Base-by-base conservation (phyloP, 2,888 invertebrate species). In the Scrobipalpa atriplicella region DNA sequence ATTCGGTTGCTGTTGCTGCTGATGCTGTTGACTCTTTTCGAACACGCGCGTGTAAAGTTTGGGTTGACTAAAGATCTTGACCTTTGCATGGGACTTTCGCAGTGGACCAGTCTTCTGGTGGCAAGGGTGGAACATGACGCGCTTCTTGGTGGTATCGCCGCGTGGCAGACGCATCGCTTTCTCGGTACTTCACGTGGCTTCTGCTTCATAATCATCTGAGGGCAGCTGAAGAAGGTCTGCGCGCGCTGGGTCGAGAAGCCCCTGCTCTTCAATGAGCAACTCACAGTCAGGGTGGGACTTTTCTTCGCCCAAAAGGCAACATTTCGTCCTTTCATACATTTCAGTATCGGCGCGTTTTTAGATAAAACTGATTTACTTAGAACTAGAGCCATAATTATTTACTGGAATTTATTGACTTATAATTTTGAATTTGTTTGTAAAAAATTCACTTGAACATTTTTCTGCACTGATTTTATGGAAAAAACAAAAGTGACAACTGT, bases 321-420 rank as follows among this genome's bases (percentile, higher is more conserved):
- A 47, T 47, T 47, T 16, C 47, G 47, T n/a, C 47, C 47, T 47
- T 47, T 47, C 5, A 47, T 47, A 16, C 47, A 47, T 47, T 47
- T 47, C 10, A 47, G 8, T 47, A 47, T 10, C 16, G 47, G 47
- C 47, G 47, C 16, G n/a, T 47, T 47, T n/a, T 16, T 47, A 16
- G 47, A 47, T 47, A 47, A 0, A 8, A 16, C 47, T 16, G 16
- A 47, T 47, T 47, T 47, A 16, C n/a, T 16, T 16, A 47, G 16
- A n/a, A 8, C n/a, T 47, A 47, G 16, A 47, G 47, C 47, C 47
- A 47, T 47, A n/a, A n/a, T n/a, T n/a, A n/a, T 47, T 47, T 16
- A 47, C 47, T 16, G 10, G 47, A 47, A 47, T 47, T 47, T 47
- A 47, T 2, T 47, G n/a, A 47, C 9, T 16, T 16, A 16, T 7